Base-by-base conservation (phyloP, 1,140 invertebrate species). In the Maconellicoccus hirsutus region DNA sequence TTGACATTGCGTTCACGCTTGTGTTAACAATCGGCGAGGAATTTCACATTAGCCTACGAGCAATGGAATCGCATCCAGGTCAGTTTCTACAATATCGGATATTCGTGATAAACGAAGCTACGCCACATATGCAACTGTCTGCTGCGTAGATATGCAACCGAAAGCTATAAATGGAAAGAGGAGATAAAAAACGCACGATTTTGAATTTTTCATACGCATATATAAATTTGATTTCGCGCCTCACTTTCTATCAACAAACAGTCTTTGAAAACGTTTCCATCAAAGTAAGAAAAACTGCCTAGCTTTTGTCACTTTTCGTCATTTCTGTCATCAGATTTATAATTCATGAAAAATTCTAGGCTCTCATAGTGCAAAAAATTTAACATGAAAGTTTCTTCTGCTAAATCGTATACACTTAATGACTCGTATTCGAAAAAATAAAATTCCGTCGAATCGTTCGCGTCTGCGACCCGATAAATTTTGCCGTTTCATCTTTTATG, bases 1-100 rank as follows among this genome's bases (percentile, higher is more conserved):
- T 16, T 16, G 42, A 52, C 42, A 52, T 52, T 52, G 42, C 42
- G 42, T 52, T 52, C 42, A 52, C 42, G 42, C 42, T 52, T 52
- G n/a, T 52, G 42, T 52, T 52, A 52, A 52, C 42, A 52, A 52
- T 52, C 42, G 42, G 42, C 42, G 42, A 52, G 42, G 42, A 52
- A 52, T 52, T 52, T 52, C 42, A 19, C 42, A 52, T 52, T 52
- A 52, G 42, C 42, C 42, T 52, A 19, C 6, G 42, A 52, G 42
- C 42, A 8, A 52, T 52, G 42, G n/a, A 52, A 52, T 52, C 42
- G 42, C 42, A 52, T 52, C 42, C 42, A 52, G 42, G 42, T 19
- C 42, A 19, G 42, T 52, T 52, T 52, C 42, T 52, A 16, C n/a
- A 52, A 16, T 52, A 52, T 52, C 42, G n/a, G 42, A 52, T 52